A percentile compares a stretch with the other conserved stretches of the same genome.
Evolutionary conservation across 1,140 invertebrate genomes (phyloP).

Genomic region (Leptinotarsa undecemlineata): DNA sequence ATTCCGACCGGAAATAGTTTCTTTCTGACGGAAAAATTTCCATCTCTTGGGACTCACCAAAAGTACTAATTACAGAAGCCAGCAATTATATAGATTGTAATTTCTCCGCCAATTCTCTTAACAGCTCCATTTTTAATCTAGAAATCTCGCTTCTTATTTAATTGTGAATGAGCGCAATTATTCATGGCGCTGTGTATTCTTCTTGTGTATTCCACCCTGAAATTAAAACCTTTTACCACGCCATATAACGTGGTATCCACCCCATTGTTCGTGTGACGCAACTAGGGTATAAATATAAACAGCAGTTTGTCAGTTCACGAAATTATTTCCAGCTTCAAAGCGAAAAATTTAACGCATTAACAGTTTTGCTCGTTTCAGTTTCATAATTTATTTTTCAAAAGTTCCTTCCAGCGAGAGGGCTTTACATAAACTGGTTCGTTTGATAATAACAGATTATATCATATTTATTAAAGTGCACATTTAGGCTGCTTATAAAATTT

Average conservation of each 20-base stretch:
- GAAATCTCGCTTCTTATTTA: background rate
- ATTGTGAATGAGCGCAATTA: background rate
- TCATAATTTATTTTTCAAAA: background rate
- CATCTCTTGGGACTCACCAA: too few relatives aligned
- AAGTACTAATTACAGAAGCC: background rate
- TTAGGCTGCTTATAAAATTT: too few relatives aligned
- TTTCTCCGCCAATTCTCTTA: background rate
- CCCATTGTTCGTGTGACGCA: constrained; percentile 1
- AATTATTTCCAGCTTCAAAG: background rate
- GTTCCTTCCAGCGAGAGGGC: too few relatives aligned
- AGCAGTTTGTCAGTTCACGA: constrained; percentile 2
- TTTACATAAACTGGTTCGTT: too few relatives aligned
- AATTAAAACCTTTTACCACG: constrained; percentile 3
- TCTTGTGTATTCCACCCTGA: background rate
- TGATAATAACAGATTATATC: too few relatives aligned
- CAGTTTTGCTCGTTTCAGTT: background rate
- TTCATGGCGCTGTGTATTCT: background rate
- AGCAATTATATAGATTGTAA: background rate
- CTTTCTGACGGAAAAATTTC: too few relatives aligned
- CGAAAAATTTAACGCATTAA: background rate
- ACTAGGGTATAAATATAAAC: background rate
- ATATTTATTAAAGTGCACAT: too few relatives aligned
- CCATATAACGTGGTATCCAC: background rate
- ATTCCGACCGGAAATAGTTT: too few relatives aligned
- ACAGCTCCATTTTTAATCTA: background rate